Evolutionary conservation across 2,888 invertebrate species (phyloP).

Genomic region (Hermaeophaga mercurialis): DNA sequence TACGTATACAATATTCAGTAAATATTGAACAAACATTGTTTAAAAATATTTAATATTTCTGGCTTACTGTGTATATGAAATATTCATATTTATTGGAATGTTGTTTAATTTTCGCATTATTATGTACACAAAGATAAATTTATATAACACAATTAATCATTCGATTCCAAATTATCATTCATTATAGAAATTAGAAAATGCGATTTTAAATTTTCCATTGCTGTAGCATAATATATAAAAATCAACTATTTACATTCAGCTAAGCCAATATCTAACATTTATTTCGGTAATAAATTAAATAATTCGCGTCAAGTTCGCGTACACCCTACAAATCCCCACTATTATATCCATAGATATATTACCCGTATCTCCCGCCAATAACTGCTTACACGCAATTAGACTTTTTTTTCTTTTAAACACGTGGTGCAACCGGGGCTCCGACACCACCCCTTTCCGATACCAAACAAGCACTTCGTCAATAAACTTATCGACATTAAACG

Average conservation of each 20-base stretch:
- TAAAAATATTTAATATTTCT: too few species aligned
- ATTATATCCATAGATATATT: neutral
- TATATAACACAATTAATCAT: too few species aligned
- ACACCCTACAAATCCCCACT: neutral
- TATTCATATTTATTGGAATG: too few species aligned
- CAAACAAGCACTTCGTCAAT: slow-evolving; percentile 4
- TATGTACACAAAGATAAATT: too few species aligned
- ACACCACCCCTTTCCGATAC: neutral
- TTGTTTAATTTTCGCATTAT: too few species aligned
- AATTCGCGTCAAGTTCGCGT: neutral
- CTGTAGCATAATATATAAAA: neutral
- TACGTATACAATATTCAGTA: too few species aligned
- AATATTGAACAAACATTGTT: too few species aligned
- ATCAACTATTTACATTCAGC: neutral
- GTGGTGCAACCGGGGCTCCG: slow-evolving; percentile 1
- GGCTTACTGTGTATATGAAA: too few species aligned
- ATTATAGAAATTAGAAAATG: too few species aligned
- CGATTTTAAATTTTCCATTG: neutral
- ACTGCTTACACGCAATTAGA: slow-evolving; percentile 14
- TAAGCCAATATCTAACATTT: neutral
- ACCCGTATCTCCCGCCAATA: slow-evolving; percentile 23
- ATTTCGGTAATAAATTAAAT: neutral
- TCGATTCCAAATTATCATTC: too few species aligned
- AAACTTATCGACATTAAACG: neutral
- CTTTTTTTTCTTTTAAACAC: slow-evolving; percentile 8